These are phyloP conservation scores for Indicator maculatus DNA, from an alignment of 2,113 vertebrate genomes.

Conservation along the genomic window DNA sequence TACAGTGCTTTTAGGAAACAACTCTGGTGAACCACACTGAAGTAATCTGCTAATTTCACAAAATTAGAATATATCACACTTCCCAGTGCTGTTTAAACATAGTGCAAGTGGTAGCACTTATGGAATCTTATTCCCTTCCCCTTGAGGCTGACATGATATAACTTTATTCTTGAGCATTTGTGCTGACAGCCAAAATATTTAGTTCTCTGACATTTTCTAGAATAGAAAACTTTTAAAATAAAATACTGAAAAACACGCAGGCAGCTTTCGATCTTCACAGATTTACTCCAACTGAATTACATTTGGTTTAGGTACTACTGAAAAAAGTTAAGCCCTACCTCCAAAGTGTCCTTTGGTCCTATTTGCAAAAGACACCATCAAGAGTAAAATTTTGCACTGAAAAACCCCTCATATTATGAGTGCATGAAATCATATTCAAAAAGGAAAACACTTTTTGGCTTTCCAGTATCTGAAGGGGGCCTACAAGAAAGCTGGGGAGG, in stretches of 20 bases:
- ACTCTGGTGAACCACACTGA: neutral
- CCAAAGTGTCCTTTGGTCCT: neutral
- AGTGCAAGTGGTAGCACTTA: neutral
- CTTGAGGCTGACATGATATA: neutral
- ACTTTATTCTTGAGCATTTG: neutral
- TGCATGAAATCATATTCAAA: neutral
- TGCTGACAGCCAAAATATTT: neutral
- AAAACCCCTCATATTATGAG: neutral
- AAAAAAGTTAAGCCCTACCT: neutral
- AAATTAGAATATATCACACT: neutral
- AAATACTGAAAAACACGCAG: neutral
- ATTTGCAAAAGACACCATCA: neutral
- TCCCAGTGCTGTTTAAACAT: neutral
- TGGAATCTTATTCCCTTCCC: neutral
- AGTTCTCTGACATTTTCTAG: neutral
- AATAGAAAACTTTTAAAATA: neutral
- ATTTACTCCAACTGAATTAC: neutral
- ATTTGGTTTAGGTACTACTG: neutral
- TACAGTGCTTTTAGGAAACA: constrained; percentile 37
- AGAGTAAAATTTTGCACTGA: neutral
- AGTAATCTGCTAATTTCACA: constrained; percentile 10
- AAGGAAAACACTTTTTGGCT: neutral
- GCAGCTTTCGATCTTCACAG: neutral
- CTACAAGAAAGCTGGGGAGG: too few species aligned
- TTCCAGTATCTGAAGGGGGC: too few species aligned